These are phyloP conservation scores for human DNA, from an alignment of 2,113 vertebrate species.

Conservation along the genomic window GRCh38 chr6:27491001-27491500, in stretches of 20 bases:
- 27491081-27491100: background rate
- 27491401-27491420: background rate
- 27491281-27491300: background rate
- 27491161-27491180: background rate
- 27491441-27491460: background rate
- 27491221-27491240: background rate
- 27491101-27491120: background rate
- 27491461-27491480: background rate
- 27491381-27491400: background rate
- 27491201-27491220: background rate
- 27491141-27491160: background rate
- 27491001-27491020: background rate
- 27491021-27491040: background rate
- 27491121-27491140: background rate
- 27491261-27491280: background rate
- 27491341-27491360: background rate
- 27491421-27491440: background rate
- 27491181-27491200: background rate
- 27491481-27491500: background rate
- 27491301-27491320: background rate
- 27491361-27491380: background rate
- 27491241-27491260: background rate
- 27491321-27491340: background rate
- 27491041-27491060: background rate
- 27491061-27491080: background rate